Percentiles rank a stretch among this genome's conserved stretches.
Evolutionary conservation across 1,140 invertebrate genomes (phyloP).

Genomic region (Drosophila suzukii): DNA sequence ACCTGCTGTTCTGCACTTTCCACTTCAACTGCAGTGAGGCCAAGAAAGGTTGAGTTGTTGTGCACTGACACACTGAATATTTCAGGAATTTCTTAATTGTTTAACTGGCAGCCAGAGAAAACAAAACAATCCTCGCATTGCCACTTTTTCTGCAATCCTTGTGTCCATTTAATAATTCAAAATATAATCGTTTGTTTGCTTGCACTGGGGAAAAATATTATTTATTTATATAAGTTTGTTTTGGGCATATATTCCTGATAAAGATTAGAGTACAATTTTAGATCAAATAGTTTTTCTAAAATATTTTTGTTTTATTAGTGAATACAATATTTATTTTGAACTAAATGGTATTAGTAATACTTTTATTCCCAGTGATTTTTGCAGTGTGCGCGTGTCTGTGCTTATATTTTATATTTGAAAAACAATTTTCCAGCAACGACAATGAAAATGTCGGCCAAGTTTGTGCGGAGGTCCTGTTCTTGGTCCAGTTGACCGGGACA

Average conservation of each 20-base stretch:
- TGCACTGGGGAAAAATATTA: background rate
- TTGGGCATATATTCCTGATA: background rate
- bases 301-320: background rate
- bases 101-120: slow-evolving; percentile 26
- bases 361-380: background rate
- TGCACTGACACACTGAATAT: slow-evolving; percentile 56
- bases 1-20: slow-evolving; percentile 20
- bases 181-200: slow-evolving; percentile 25
- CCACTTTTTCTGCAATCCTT: slow-evolving; percentile 30
- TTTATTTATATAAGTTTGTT: background rate
- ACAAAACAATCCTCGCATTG: slow-evolving; percentile 17
- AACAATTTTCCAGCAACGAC: slow-evolving; percentile 71
- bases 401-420: slow-evolving; percentile 67
- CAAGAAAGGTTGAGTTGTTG: slow-evolving; percentile 39
- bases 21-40: slow-evolving; percentile 19
- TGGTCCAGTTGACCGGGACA: slow-evolving; percentile 56
- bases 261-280: background rate
- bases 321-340: too few species aligned
- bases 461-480: slow-evolving; percentile 19
- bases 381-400: slow-evolving; percentile 16
- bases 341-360: background rate
- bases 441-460: slow-evolving; percentile 67
- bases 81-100: slow-evolving; percentile 78
- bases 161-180: slow-evolving; percentile 72
- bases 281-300: background rate